Evolutionary conservation across 2,888 invertebrate genomes (phyloP), one percentile per base, ranked within the genome.

Genomic region (Dichetophora obliterata): DNA sequence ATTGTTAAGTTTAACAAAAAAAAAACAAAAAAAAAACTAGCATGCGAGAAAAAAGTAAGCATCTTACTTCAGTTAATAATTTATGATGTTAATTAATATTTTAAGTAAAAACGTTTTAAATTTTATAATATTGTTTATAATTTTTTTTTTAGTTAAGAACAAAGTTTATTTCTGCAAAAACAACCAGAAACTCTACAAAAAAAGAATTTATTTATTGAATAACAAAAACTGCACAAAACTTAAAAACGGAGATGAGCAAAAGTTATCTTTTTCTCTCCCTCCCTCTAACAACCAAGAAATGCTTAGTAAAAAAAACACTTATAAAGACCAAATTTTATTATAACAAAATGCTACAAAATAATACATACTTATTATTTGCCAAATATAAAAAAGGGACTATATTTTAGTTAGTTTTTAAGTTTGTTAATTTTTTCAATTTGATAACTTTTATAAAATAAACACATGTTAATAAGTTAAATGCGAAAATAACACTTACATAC

Each of bases 21-120:
- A 74, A 48, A 50, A 14, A 71, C 14, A 27, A 43, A 78, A 68
- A 73, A 75, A 50, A 52, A 27, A 50, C 19, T 63, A 63, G 63
- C 63, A 63, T 63, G 63, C 63, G 31, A 31, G 63, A 63, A 63
- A 63, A 63, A 43, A 43, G 43, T 43, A 43, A 27, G 27, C 24
- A 14, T 2, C 57, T 59, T 24, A 27, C 57, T 59, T 24, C 5
- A 63, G 63, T n/a, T 31, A 63, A 16, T 31, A 5, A 63, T 63
- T n/a, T 31, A 31, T 31, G 34, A 14, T 31, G 63, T 31, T 27
- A 63, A 63, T 16, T 31, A 27, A 63, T 63, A 63, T 31, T 63
- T 31, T 63, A 63, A 31, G 31, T 31, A 27, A 34, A 31, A n/a
- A 63, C 27, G 27, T 63, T 54, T 19, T 24, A 22, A 59, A 24